A percentile compares a stretch with the other conserved stretches of the same genome.
phyloP scores from a whole-genome alignment of 2,113 vertebrate species.

The Salvelinus fontinalis region DNA sequence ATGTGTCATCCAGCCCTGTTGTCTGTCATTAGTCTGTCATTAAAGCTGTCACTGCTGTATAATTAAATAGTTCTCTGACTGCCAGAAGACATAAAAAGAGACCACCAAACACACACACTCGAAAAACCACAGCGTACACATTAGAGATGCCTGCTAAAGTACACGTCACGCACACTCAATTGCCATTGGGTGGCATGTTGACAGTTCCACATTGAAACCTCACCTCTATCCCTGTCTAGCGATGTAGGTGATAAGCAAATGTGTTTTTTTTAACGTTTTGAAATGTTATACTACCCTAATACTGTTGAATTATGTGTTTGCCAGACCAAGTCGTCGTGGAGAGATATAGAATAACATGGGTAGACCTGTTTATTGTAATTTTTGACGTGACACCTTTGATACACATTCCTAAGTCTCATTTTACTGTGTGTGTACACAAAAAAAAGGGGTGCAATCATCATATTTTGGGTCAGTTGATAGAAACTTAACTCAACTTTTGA shows the following conservation, averaged over 20 bases:
- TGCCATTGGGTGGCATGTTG: conserved; percentile 56
- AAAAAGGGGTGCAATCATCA: neutral
- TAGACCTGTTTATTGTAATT: conserved; percentile 16
- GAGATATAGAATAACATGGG: conserved; percentile 25
- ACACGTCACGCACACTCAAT: conserved; percentile 24
- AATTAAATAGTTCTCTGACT: conserved; percentile 67
- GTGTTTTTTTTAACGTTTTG: neutral
- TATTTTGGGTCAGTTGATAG: neutral
- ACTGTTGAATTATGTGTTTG: conserved; percentile 17
- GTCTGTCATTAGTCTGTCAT: conserved; percentile 54
- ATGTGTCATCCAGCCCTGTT: neutral
- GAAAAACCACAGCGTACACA: conserved; percentile 34
- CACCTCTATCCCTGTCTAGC: conserved; percentile 30
- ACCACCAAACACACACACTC: conserved; percentile 26
- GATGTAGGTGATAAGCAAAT: conserved; percentile 3
- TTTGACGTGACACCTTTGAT: neutral
- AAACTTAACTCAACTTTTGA: neutral
- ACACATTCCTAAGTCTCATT: conserved; percentile 7
- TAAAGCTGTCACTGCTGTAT: conserved; percentile 66
- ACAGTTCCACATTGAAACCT: conserved; percentile 55
- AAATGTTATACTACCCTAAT: conserved; percentile 42
- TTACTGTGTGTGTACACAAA: conserved; percentile 11
- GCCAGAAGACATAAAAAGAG: conserved; percentile 58
- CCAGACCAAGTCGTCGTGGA: conserved; percentile 23
- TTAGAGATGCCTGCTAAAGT: neutral